phyloP scores from a whole-genome alignment of 1,140 invertebrate genomes.

The Drosophila grimshawi region DNA sequence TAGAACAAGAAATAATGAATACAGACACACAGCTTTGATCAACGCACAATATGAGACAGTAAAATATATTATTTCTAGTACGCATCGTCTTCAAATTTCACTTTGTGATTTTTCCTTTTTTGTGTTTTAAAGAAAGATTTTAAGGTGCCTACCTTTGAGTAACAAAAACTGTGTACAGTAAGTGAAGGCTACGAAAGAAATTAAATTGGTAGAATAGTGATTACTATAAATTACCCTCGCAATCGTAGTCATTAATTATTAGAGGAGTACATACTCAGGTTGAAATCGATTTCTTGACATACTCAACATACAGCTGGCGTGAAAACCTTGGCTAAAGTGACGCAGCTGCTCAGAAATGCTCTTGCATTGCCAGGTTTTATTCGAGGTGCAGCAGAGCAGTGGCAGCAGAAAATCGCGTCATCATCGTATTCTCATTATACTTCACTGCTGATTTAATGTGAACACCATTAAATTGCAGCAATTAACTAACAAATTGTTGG shows the following conservation, averaged over 20 bases:
- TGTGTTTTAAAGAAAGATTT: neutral
- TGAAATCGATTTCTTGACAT: neutral
- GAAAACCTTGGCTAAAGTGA: constrained; percentile 1
- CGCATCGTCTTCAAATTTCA: no score
- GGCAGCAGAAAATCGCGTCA: constrained; percentile 16
- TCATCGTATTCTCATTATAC: constrained; percentile 19
- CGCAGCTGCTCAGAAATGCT: neutral
- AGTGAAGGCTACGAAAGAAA: neutral
- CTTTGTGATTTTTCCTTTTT: no score
- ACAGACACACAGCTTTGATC: no score
- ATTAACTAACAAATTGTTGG: constrained; percentile 77
- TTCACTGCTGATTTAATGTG: constrained; percentile 16
- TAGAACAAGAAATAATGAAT: no score
- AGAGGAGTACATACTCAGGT: neutral
- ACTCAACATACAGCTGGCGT: neutral
- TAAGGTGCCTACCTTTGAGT: neutral
- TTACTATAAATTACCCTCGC: neutral
- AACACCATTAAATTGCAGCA: constrained; percentile 65
- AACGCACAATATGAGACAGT: no score
- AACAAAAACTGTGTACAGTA: neutral
- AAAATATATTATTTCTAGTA: no score
- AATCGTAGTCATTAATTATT: neutral
- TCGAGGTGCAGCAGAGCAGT: neutral
- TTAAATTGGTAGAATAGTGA: constrained; percentile 1
- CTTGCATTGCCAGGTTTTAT: neutral